Base-by-base conservation (phyloP, 1,140 invertebrate species). In the Camponotus vicinus region DNA sequence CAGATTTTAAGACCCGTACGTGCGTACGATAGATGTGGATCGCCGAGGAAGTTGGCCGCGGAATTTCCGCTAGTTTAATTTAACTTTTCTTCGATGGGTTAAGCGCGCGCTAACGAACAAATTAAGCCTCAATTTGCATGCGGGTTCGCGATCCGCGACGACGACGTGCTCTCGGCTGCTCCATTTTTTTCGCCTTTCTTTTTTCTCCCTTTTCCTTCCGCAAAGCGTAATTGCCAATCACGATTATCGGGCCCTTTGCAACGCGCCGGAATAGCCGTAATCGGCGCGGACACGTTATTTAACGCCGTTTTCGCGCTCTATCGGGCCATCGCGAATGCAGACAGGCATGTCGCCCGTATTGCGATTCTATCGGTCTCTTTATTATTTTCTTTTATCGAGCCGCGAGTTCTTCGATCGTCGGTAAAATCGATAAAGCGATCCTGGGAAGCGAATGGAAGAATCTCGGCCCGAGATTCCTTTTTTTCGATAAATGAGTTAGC, bases 111-210 rank as follows among this genome's bases (percentile, higher is more conserved):
- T 83, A 83, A 83, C 79, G 79, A 83, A 83, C 79, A 73, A 83
- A 83, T 83, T 73, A 83, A 83, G 69, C 79, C 27, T 32, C 55
- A 83, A 75, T 83, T 83, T 83, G 69, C 79, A 83, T 83, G 79
- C 79, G 79, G 55, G 69, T 40, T 82, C 69, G 79, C 66, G 71
- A 77, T 78, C 63, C 61, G 73, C 49, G 49, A 64, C n/a, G 61
- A 78, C 71, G 71, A 27, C 59, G 67, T 66, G 42, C 49, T 45
- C 21, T 21, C n/a, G 52, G 7, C 63, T 18, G n/a, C 52, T 5
- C 15, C 7, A 40, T 21, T 63, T 42, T 45, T 63, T 21, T 21
- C 1, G 15, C 6, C 21, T 40, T 27, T 37, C 45, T 42, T 21
- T 27, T 21, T 6, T 3, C 7, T 11, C 27, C 32, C 32, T 52